Conservation (phyloP, 2,797 vertebrate genomes). For the Limnodromus scolopaceus region DNA sequence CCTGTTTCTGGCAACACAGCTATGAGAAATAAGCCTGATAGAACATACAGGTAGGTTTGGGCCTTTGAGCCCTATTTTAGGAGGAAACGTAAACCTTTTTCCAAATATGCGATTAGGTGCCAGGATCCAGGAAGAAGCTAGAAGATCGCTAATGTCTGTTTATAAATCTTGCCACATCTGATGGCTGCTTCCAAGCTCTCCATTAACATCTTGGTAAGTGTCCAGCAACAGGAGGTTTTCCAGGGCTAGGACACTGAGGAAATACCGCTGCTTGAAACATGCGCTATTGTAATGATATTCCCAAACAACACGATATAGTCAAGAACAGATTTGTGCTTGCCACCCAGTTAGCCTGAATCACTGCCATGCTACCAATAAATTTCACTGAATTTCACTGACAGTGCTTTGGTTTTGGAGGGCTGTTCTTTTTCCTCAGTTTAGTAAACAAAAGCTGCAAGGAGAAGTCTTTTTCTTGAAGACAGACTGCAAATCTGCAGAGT, state of each 20-base stretch:
- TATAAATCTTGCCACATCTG: conserved; percentile 4
- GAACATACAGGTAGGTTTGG: neutral
- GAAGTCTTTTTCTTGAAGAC: neutral
- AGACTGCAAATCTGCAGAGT: neutral
- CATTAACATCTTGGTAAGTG: conserved; percentile 27
- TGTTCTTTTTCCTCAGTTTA: neutral
- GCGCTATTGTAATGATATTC: neutral
- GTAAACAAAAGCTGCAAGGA: conserved; percentile 4
- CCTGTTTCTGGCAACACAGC: neutral
- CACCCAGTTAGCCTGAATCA: neutral
- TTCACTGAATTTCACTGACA: no score
- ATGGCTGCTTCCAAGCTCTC: conserved; percentile 30
- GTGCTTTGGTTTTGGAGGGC: neutral
- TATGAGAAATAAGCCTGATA: neutral
- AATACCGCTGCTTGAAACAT: neutral
- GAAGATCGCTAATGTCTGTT: neutral
- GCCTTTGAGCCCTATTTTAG: neutral
- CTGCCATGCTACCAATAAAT: neutral
- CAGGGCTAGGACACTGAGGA: neutral
- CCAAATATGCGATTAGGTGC: neutral
- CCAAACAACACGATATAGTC: neutral
- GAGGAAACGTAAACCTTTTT: neutral
- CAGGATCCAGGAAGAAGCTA: neutral
- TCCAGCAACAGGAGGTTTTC: conserved; percentile 24
- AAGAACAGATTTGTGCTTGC: neutral